Evolutionary conservation across 1,140 invertebrate species (phyloP), one percentile per base, ranked within the genome.

Genomic region (Listronotus oregonensis): DNA sequence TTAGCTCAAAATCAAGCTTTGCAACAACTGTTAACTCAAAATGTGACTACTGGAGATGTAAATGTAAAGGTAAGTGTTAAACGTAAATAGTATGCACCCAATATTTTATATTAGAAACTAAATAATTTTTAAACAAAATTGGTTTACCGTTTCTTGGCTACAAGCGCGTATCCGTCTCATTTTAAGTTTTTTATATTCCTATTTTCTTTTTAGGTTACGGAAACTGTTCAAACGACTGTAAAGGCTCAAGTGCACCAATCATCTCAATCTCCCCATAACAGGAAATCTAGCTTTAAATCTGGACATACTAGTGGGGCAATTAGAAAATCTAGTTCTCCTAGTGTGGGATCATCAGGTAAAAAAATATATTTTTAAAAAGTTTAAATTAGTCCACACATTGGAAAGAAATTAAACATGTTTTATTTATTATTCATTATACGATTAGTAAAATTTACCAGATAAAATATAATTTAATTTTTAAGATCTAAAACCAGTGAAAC

Each of bases 1-100:
- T 80, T 96, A 17, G 94, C 94, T 3, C 94, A 96, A 74, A 96
- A 96, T 79, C 93, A 96, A 80, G 94, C 94, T 0, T 79, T 97
- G 7, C 94, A 97, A 75, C 93, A 95, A 39, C 76, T 97, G 8
- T 81, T 97, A 1, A 89, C 91, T 10, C 90, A 87, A 39, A 66
- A 58, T 55, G 64, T 66, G 11, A 60, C 6, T 21, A 43, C n/a
- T n/a, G 46, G 18, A 7, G 64, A 66, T 39, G 34, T 66, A 32
- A 66, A 66, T 34, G 56, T 66, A 2, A 66, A 66, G 40, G 64
- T 66, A 47, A 8, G 21, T 3, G 5, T 27, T 3, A 27, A 27
- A 27, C 1, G 2, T 14, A 47, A 14, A 47, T 15, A 10, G 3
- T 3, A 27, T 7, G 11, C 3, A 12, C 1, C 9, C 1, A 57